Conservation (phyloP, 2,888 invertebrate genomes). For the Helobdella robusta region DNA sequence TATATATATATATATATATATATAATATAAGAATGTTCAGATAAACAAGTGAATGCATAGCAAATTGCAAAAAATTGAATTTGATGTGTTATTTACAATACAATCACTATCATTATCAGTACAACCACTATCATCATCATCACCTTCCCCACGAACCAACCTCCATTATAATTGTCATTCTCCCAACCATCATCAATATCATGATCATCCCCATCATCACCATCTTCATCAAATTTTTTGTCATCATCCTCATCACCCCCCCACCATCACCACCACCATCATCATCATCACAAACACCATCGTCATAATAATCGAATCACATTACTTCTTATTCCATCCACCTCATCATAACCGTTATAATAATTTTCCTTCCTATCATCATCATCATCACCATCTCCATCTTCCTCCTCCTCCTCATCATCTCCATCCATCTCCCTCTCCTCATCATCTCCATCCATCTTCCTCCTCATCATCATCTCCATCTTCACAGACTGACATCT, state of each 20-base stretch:
- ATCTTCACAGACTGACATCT: conserved; percentile 54
- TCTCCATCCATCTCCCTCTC: no score
- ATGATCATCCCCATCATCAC: neutral
- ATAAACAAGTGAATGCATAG: no score
- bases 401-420: no score
- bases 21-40: no score
- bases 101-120: neutral
- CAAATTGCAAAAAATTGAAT: no score
- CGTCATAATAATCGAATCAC: neutral
- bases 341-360: neutral
- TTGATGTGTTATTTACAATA: no score
- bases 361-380: no score
- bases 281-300: no score
- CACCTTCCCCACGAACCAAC: neutral
- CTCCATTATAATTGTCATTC: neutral
- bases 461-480: no score
- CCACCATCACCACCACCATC: conserved; percentile 2
- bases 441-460: no score
- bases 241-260: neutral
- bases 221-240: neutral
- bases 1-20: conserved; percentile 1
- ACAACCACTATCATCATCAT: neutral
- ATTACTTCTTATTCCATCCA: neutral
- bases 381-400: no score
- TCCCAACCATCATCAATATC: neutral